Evolutionary conservation across 1,140 invertebrate species (phyloP).

Genomic region (Drosophila insularis): DNA sequence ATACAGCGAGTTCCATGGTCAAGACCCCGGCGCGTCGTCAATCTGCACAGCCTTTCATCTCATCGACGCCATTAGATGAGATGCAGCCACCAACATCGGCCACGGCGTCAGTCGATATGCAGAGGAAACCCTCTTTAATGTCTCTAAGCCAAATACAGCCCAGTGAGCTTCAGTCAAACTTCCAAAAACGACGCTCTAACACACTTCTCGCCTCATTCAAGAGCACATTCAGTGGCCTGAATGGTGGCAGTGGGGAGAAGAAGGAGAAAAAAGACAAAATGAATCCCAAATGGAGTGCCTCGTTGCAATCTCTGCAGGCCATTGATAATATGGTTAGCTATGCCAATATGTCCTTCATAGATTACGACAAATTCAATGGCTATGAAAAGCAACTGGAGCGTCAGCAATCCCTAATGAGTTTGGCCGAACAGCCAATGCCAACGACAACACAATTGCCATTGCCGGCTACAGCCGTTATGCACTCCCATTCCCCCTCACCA

Average conservation of each 20-base stretch:
- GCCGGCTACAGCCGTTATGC: constrained; percentile 38
- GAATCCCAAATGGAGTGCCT: constrained; percentile 81
- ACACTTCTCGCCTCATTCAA: constrained; percentile 73
- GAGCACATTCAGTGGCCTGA: constrained; percentile 54
- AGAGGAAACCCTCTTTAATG: constrained; percentile 51
- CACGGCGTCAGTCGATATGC: constrained; percentile 1
- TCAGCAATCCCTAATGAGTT: constrained; percentile 70
- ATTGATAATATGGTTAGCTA: constrained; percentile 82
- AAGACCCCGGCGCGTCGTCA: constrained; percentile 53
- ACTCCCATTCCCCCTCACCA: constrained; percentile 40
- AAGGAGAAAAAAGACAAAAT: constrained; percentile 71
- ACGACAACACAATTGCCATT: constrained; percentile 14
- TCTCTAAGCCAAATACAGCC: constrained; percentile 45
- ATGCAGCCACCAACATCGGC: not conserved
- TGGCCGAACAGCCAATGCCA: constrained; percentile 49
- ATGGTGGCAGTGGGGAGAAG: constrained; percentile 19
- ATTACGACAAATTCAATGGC: constrained; percentile 82
- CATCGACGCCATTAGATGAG: constrained; percentile 59
- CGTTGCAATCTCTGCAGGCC: constrained; percentile 78
- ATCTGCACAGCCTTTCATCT: constrained; percentile 57
- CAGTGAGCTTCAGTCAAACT: constrained; percentile 57
- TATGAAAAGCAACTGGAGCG: constrained; percentile 80
- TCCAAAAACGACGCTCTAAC: constrained; percentile 72
- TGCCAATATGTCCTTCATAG: constrained; percentile 81
- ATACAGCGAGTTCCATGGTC: constrained; percentile 35